Evolutionary conservation across 2,113 vertebrate genomes (phyloP).

Genomic region (Neoarius graeffei): DNA sequence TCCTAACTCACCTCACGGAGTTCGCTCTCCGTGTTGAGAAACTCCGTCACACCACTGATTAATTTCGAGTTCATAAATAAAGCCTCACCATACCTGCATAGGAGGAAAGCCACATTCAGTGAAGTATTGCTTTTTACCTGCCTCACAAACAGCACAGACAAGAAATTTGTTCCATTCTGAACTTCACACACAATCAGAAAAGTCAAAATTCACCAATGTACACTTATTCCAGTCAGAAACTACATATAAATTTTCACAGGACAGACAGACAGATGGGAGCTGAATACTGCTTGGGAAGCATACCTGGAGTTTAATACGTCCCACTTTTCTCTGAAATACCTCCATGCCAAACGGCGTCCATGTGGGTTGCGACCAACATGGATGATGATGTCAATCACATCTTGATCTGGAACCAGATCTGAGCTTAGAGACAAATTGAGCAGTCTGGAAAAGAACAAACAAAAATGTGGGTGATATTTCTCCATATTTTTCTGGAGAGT

Average conservation of each 20-base stretch:
- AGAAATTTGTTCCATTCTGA: constrained; percentile 19
- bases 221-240: constrained; percentile 7
- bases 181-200: constrained; percentile 10
- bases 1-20: constrained; percentile 84
- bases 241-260: constrained; percentile 15
- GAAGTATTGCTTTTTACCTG: constrained; percentile 5
- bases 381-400: constrained; percentile 95
- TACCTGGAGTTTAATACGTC: constrained; percentile 92
- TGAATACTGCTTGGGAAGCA: neutral
- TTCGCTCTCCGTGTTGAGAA: constrained; percentile 91
- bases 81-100: constrained; percentile 91
- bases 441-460: constrained; percentile 71
- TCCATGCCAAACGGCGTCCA: constrained; percentile 93
- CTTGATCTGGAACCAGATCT: constrained; percentile 94
- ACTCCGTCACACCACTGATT: constrained; percentile 96
- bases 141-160: constrained; percentile 3
- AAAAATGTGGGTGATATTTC: neutral
- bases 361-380: constrained; percentile 93
- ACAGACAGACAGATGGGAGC: neutral
- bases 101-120: constrained; percentile 12
- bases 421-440: constrained; percentile 94
- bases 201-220: neutral
- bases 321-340: constrained; percentile 96
- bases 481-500: neutral
- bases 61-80: constrained; percentile 98